Percentiles rank a stretch among this genome's conserved stretches.
These are phyloP conservation scores for Chaetorhynchus papuensis DNA, from an alignment of 2,113 vertebrate genomes.

Conservation along the genomic window DNA sequence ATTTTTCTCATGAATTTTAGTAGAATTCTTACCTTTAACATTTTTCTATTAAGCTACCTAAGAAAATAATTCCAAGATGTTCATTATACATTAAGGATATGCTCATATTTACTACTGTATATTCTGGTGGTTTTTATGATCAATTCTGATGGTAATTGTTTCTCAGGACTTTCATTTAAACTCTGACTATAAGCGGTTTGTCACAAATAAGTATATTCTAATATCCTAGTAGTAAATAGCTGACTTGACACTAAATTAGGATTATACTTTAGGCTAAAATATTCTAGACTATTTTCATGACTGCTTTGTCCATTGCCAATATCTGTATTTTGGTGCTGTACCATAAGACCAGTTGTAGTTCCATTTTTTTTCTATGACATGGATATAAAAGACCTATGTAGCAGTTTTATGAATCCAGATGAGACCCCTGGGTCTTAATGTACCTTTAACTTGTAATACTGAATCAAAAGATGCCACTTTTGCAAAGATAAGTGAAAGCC, in stretches of 20 bases:
- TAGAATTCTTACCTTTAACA: background rate
- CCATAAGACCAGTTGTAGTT: fast-evolving
- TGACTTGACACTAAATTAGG: background rate
- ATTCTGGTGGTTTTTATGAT: background rate
- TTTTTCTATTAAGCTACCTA: background rate
- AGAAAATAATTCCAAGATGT: background rate
- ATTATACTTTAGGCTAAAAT: background rate
- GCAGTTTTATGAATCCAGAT: background rate
- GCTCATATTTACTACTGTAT: background rate
- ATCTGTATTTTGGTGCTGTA: background rate
- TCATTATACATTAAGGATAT: background rate
- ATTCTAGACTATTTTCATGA: background rate
- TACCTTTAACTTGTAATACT: background rate
- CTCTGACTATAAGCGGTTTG: background rate
- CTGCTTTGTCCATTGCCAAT: background rate
- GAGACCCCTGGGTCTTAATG: background rate
- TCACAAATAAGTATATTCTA: background rate
- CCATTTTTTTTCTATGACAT: background rate
- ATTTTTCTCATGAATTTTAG: background rate
- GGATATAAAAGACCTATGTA: background rate
- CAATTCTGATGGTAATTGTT: background rate
- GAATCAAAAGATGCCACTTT: background rate
- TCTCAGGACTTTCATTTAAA: background rate
- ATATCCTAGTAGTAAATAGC: background rate
- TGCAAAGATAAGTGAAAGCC: background rate